Evolutionary conservation across 2,113 vertebrate genomes (phyloP), one percentile per base, ranked within the genome.

Genomic region (Colinus virginianus): DNA sequence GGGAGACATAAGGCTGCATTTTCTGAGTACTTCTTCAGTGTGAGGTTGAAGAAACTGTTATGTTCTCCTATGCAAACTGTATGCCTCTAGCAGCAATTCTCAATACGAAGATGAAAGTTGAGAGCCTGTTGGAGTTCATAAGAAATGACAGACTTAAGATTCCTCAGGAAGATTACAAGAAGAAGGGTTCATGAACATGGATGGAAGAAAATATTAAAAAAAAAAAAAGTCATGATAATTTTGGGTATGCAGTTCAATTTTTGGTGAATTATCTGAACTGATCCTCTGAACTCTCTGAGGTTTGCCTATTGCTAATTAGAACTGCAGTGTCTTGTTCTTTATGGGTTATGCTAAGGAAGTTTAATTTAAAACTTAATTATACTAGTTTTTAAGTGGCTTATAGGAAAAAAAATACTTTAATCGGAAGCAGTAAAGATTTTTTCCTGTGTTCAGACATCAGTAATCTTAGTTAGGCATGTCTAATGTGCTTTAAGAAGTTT

Each of bases 321-420:
- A 95, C 95, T 95, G 94, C 90, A 90, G 62, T 84, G 94, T 94
- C 93, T 96, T 96, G 67, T 95, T 96, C 93, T 94, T 91, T 90
- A 90, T 94, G 93, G 96, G 97, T 96, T 97, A 96, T 91, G 92
- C 82, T 96, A 94, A 94, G 87, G 93, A 96, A 95, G 79, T 95
- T 95, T 97, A 96, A 96, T 95, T 96, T 95, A 96, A 94, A 97
- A 96, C 91, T 91, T 95, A 96, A 96, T 97, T 96, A 97, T 92
- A 95, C 91, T 94, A 97, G 87, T 96, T 96, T 97, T 96, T 97
- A 95, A 96, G 94, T 96, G 94, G 95, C 94, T 97, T 96, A 95
- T 81, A 84, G 63, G 87, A 76, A 78, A 95, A 95, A 95, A 96
- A 95, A 71, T 89, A 93, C 84, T 91, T 94, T 93, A 94, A 90